Base-by-base conservation (phyloP, 2,888 invertebrate genomes). In the Phragmatobia fuliginosa region DNA sequence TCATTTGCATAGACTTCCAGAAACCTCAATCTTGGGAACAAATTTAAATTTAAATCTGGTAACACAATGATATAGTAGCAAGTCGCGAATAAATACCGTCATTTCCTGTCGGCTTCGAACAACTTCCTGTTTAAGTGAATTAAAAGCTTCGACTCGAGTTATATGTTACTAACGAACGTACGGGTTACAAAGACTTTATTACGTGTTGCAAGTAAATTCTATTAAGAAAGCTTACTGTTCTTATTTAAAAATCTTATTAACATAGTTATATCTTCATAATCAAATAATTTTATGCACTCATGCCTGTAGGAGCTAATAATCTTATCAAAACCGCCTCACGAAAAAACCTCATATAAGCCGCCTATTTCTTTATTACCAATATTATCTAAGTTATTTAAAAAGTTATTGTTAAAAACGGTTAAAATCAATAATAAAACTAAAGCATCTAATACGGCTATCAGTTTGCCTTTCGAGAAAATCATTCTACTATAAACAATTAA, bases 141-240 rank as follows among this genome's bases (percentile, higher is more conserved):
- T 93, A 93, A 93, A 91, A 91, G 91, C 92, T 92, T 87, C 86
- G 81, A 82, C 84, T 78, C 70, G 86, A 88, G 88, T 90, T 88
- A 88, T 87, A 84, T 90, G 89, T 90, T 86, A 80, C 91, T 93
- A 92, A 93, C 89, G 93, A 93, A 92, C 90, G 89, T 84, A 88
- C 88, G 72, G 68, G 70, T 71, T 75, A 72, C 73, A 61, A 63
- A 49, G 76, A 64, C 7, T 41, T 33, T 71, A 85, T 89, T 89
- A 85, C 77, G 77, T 88, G 72, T 83, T 21, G 16, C 32, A 38
- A 76, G 70, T 38, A 18, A 72, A 56, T 28, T 31, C 38, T 66
- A 66, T 41, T 56, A 56, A 56, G 25, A 56, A 28, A 28, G 5
- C 4, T 28, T 28, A 25, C n/a, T 25, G 11, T 28, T 14, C 52